These are phyloP conservation scores for Apis florea DNA, from an alignment of 1,140 invertebrate species.

Conservation along the genomic window DNA sequence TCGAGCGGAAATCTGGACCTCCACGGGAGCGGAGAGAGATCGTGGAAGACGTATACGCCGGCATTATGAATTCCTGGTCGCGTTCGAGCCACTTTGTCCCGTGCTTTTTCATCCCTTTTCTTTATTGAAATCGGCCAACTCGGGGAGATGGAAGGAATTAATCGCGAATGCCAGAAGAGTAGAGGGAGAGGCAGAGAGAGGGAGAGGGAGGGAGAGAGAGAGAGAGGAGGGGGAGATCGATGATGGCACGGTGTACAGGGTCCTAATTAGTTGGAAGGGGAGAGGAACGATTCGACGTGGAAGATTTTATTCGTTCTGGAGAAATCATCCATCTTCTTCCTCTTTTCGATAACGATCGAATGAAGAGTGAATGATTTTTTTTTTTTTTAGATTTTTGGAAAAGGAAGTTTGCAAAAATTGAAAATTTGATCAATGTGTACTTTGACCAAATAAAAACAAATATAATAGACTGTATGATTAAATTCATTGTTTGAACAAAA, in stretches of 20 bases:
- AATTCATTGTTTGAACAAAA: too few relatives aligned
- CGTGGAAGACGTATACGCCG: neutral
- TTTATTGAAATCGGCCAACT: constrained; percentile 33
- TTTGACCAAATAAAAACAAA: too few relatives aligned
- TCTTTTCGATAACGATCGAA: neutral
- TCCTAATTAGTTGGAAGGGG: constrained; percentile 51
- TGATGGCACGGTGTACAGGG: constrained; percentile 24
- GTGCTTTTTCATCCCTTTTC: constrained; percentile 36
- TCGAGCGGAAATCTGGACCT: constrained; percentile 44
- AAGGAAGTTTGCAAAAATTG: too few relatives aligned
- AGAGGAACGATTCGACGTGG: constrained; percentile 22
- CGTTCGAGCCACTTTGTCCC: constrained; percentile 2
- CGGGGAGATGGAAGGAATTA: constrained; percentile 28
- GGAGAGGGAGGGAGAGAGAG: too few relatives aligned
- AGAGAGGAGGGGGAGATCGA: constrained; percentile 37
- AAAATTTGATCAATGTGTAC: too few relatives aligned
- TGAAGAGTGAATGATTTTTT: neutral
- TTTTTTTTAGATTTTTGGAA: too few relatives aligned
- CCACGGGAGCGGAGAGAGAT: constrained; percentile 4
- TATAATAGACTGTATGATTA: too few relatives aligned
- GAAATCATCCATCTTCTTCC: neutral
- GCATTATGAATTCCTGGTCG: constrained; percentile 54
- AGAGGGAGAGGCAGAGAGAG: neutral
- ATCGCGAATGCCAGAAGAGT: constrained; percentile 47
- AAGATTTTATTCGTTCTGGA: constrained; percentile 44